These are phyloP conservation scores for Phalloptychus januarius DNA, from an alignment of 2,797 vertebrate genomes.

Conservation along the genomic window DNA sequence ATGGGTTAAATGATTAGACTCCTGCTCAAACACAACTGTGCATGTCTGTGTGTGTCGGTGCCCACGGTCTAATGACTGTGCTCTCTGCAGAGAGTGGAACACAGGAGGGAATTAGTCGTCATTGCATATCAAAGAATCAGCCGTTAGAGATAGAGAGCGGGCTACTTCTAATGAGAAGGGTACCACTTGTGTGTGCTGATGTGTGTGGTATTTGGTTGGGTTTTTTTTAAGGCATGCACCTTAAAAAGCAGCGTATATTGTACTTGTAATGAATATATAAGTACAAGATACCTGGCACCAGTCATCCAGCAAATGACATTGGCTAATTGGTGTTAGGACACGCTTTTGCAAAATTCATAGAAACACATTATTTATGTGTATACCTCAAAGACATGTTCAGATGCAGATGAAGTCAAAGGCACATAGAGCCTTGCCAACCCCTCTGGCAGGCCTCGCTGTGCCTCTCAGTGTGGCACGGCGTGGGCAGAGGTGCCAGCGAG, in stretches of 20 bases:
- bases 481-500: slow-evolving; percentile 73
- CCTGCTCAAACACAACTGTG: slow-evolving; percentile 39
- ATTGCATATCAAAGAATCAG: slow-evolving; percentile 83
- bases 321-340: slow-evolving; percentile 7
- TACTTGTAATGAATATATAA: slow-evolving; percentile 5
- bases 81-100: slow-evolving; percentile 74
- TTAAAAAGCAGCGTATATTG: slow-evolving; percentile 36
- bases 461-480: slow-evolving; percentile 70
- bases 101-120: slow-evolving; percentile 81
- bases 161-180: slow-evolving; percentile 77
- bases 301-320: slow-evolving; percentile 1
- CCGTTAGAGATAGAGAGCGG: slow-evolving; percentile 71
- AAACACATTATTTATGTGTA: slow-evolving; percentile 11
- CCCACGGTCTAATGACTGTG: slow-evolving; percentile 68
- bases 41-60: slow-evolving; percentile 48
- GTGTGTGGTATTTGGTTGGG: slow-evolving; percentile 38
- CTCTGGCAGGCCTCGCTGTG: slow-evolving; percentile 70
- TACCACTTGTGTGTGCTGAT: slow-evolving; percentile 42
- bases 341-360: slow-evolving; percentile 8
- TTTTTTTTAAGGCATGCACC: slow-evolving; percentile 44
- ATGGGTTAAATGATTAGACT: slow-evolving; percentile 76
- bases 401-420: slow-evolving; percentile 54
- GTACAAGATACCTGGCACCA: slow-evolving; percentile 9
- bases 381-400: slow-evolving; percentile 37
- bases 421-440: slow-evolving; percentile 56